phyloP scores from a whole-genome alignment of 2,113 vertebrate species.

The Corydoras sp. region DNA sequence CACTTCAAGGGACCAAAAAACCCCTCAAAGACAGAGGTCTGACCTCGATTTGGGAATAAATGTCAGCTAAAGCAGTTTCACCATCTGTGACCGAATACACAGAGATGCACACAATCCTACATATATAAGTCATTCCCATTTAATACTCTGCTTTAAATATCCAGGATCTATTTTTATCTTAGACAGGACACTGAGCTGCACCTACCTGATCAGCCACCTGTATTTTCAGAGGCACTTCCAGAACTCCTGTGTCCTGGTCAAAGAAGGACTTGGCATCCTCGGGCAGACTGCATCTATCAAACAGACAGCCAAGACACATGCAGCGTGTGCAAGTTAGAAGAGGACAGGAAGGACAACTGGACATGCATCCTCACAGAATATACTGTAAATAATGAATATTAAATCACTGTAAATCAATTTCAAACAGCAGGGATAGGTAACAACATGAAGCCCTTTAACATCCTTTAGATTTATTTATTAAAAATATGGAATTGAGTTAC shows the following conservation, averaged over 20 bases:
- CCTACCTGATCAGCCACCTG: slow-evolving; percentile 77
- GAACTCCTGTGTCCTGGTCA: slow-evolving; percentile 71
- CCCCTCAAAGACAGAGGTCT: too few species aligned
- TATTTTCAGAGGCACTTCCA: slow-evolving; percentile 77
- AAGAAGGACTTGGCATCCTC: slow-evolving; percentile 76
- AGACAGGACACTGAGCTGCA: neutral
- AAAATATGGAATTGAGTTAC: too few species aligned
- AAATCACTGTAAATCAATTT: too few species aligned
- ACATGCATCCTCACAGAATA: neutral
- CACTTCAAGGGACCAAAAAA: too few species aligned
- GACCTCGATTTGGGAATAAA: too few species aligned
- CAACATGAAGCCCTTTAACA: too few species aligned
- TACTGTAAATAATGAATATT: too few species aligned
- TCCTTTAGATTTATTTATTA: too few species aligned
- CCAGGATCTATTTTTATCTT: slow-evolving; percentile 7
- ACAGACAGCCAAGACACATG: slow-evolving; percentile 32
- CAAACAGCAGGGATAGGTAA: too few species aligned
- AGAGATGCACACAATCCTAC: neutral
- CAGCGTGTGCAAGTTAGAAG: neutral
- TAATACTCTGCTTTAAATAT: neutral
- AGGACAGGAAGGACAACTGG: neutral
- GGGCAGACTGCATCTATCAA: slow-evolving; percentile 68
- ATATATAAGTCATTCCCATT: neutral
- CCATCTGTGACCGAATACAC: too few species aligned
- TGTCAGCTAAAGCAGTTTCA: too few species aligned